A percentile compares a stretch with the other conserved stretches of the same genome.
These are phyloP conservation scores for Spatulosminthurus flaviceps DNA, from an alignment of 2,888 invertebrate species.

Conservation along the genomic window DNA sequence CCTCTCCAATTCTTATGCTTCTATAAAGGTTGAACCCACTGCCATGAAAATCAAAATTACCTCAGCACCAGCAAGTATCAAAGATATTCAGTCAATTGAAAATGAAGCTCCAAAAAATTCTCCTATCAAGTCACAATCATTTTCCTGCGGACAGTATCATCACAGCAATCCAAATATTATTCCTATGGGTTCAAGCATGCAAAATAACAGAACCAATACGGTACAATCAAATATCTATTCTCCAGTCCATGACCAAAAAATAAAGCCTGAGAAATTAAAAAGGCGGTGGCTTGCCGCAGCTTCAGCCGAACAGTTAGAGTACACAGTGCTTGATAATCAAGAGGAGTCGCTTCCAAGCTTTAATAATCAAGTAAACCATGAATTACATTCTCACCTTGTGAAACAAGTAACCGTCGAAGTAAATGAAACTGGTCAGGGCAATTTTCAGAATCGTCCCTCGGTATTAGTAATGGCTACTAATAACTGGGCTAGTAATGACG, in stretches of 20 bases:
- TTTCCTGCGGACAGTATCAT: not conserved
- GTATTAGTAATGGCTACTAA: slow-evolving; percentile 63
- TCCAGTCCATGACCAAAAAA: not conserved
- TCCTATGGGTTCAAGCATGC: slow-evolving; percentile 38
- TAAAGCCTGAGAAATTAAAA: slow-evolving; percentile 62
- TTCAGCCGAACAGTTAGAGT: slow-evolving; percentile 40
- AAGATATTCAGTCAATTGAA: slow-evolving; percentile 10
- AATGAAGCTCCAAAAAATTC: slow-evolving; percentile 26
- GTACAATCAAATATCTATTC: not conserved
- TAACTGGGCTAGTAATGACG: not conserved
- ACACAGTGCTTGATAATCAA: not conserved
- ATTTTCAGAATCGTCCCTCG: slow-evolving; percentile 56
- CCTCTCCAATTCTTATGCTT: not conserved
- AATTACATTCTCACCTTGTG: not conserved
- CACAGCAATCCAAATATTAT: slow-evolving; percentile 2
- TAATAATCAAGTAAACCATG: slow-evolving; percentile 26
- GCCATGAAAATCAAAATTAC: not conserved
- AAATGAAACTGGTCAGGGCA: not conserved
- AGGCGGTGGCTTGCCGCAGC: slow-evolving; percentile 61
- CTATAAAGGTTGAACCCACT: not conserved
- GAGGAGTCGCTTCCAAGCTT: slow-evolving; percentile 16
- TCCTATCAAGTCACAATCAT: slow-evolving; percentile 2
- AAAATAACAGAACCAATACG: slow-evolving; percentile 29
- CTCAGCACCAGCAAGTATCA: not conserved
- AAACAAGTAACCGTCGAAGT: not conserved